These are phyloP conservation scores for Spondyliosoma cantharus DNA, from an alignment of 2,797 vertebrate species.

Conservation along the genomic window DNA sequence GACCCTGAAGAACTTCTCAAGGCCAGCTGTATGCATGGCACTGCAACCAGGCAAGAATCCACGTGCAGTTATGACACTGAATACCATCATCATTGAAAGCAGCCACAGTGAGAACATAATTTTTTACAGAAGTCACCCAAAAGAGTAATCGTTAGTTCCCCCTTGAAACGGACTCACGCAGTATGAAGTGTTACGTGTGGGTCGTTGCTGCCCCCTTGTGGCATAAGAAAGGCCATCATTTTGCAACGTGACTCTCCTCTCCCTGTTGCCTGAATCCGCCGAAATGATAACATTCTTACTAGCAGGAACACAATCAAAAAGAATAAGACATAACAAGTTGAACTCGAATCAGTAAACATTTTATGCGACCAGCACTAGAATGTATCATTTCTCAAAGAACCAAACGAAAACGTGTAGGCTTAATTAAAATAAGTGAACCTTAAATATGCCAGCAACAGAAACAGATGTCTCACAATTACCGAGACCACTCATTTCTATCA, in stretches of 20 bases:
- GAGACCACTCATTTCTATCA: not conserved
- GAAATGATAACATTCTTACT: not conserved
- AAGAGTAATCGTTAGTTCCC: not conserved
- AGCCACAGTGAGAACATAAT: slow-evolving; percentile 4
- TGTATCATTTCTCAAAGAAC: not conserved
- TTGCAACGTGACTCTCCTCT: not conserved
- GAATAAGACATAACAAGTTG: not conserved
- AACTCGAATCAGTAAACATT: no score
- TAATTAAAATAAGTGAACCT: not conserved
- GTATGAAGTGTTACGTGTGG: not conserved
- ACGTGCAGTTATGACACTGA: slow-evolving; percentile 7
- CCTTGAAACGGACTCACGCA: not conserved
- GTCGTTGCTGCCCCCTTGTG: slow-evolving; percentile 69
- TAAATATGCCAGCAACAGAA: not conserved
- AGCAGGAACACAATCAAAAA: not conserved
- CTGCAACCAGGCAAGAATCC: not conserved
- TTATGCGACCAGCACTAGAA: not conserved
- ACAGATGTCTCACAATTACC: not conserved
- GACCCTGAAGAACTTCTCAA: not conserved
- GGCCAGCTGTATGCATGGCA: not conserved
- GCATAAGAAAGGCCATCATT: rapidly evolving
- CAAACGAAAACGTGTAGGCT: not conserved
- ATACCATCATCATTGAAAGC: slow-evolving; percentile 31
- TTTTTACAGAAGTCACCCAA: slow-evolving; percentile 14
- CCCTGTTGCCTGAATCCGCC: not conserved